Evolutionary conservation across 2,797 vertebrate species (phyloP).

Genomic region (Arctocebus calabarensis): DNA sequence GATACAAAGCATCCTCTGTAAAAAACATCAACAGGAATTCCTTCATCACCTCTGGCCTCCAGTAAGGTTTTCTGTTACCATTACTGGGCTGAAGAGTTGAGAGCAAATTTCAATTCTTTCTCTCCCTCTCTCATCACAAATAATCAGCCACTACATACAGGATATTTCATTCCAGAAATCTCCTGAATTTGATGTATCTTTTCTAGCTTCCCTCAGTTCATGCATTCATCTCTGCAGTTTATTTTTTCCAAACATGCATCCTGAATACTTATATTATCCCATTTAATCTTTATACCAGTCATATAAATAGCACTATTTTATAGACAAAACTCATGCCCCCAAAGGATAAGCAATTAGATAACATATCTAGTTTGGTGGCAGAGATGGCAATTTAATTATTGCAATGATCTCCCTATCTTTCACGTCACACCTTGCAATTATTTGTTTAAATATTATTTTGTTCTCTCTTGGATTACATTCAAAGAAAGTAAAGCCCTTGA

Average conservation of each 20-base stretch:
- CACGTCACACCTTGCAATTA: not conserved
- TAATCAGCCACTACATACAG: not conserved
- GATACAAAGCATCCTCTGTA: not conserved
- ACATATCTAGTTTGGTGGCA: not conserved
- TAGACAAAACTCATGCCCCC: not conserved
- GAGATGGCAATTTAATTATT: not conserved
- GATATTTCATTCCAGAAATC: not conserved
- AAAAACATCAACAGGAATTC: not conserved
- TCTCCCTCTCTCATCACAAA: not conserved
- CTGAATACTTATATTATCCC: not conserved
- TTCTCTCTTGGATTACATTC: not conserved
- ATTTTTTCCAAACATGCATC: not conserved
- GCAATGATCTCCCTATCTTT: not conserved
- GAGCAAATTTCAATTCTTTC: not conserved
- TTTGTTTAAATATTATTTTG: not conserved
- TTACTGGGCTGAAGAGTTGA: not conserved
- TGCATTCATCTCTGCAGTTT: not conserved
- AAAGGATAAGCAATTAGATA: not conserved
- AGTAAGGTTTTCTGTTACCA: not conserved
- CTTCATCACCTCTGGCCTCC: not conserved
- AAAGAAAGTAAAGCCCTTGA: constrained; percentile 22
- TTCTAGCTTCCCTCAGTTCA: not conserved
- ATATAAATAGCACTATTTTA: not conserved
- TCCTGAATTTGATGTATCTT: not conserved
- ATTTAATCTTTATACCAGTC: not conserved